Conservation (phyloP, 2,888 invertebrate genomes). For the Acanthococcus lagerstroemiae region DNA sequence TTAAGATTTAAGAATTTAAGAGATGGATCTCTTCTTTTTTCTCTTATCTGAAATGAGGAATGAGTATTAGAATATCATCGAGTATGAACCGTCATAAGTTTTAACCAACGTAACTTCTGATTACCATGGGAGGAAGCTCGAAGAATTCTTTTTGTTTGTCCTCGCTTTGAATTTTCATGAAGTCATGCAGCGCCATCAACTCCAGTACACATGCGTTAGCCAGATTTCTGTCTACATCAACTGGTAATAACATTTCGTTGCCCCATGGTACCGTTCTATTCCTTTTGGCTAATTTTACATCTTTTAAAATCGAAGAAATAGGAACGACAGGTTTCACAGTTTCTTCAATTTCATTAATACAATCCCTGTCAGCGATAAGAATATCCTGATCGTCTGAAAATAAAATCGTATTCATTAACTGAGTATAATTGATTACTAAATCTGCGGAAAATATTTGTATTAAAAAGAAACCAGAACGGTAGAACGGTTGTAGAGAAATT, state of each 20-base stretch:
- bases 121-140: no score
- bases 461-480: no score
- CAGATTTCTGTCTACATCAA: neutral
- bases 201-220: constrained; percentile 1
- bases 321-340: constrained; percentile 1
- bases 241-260: neutral
- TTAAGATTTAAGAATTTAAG: constrained; percentile 5
- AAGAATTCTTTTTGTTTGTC: neutral
- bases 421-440: no score
- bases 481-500: no score
- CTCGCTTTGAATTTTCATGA: neutral
- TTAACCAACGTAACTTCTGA: no score
- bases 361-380: neutral
- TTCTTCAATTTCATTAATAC: constrained; percentile 14
- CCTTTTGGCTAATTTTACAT: constrained; percentile 8
- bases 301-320: constrained; percentile 3
- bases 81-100: no score
- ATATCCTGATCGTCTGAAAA: constrained; percentile 6
- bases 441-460: no score
- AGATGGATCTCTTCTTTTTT: neutral
- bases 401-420: no score
- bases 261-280: constrained; percentile 4
- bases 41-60: neutral
- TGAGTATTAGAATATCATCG: no score
- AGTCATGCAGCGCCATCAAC: constrained; percentile 7